phyloP scores from a whole-genome alignment of 2,113 vertebrate species.

The Parus major region DNA sequence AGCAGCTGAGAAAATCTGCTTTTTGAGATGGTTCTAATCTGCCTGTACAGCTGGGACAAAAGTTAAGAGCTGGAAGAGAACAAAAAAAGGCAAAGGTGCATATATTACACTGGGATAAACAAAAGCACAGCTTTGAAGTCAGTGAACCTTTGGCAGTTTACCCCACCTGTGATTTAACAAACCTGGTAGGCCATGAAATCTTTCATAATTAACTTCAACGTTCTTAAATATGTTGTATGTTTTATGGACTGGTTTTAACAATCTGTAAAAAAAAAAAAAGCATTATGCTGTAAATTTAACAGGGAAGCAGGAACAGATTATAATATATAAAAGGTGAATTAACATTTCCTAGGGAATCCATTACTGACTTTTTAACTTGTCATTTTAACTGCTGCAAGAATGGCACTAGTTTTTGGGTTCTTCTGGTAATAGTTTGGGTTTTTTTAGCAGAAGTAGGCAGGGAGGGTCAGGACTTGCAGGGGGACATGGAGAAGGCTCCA shows the following conservation, averaged over 20 bases:
- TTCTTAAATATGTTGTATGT: not conserved
- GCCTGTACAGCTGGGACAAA: not conserved
- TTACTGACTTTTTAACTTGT: not conserved
- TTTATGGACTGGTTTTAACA: not conserved
- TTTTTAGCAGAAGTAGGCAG: not conserved
- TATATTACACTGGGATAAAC: not conserved
- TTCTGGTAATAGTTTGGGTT: not conserved
- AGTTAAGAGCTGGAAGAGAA: not conserved
- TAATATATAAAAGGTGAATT: not conserved
- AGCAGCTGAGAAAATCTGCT: not conserved
- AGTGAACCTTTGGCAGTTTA: not conserved
- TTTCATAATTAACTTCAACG: not conserved
- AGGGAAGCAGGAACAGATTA: not conserved
- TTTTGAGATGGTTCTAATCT: not conserved
- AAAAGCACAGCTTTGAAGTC: not conserved
- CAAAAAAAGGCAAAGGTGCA: not conserved
- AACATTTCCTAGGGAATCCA: not conserved
- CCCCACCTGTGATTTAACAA: not conserved
- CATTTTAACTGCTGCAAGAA: not conserved
- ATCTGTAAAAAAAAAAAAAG: not conserved
- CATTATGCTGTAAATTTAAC: not conserved
- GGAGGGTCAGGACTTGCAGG: not conserved
- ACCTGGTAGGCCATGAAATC: not conserved
- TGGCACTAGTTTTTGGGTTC: not conserved
- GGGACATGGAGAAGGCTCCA: not conserved